Percentiles rank a stretch among this genome's conserved stretches.
Evolutionary conservation across 2,797 vertebrate genomes (phyloP).

Genomic region (Ceryle rudis): DNA sequence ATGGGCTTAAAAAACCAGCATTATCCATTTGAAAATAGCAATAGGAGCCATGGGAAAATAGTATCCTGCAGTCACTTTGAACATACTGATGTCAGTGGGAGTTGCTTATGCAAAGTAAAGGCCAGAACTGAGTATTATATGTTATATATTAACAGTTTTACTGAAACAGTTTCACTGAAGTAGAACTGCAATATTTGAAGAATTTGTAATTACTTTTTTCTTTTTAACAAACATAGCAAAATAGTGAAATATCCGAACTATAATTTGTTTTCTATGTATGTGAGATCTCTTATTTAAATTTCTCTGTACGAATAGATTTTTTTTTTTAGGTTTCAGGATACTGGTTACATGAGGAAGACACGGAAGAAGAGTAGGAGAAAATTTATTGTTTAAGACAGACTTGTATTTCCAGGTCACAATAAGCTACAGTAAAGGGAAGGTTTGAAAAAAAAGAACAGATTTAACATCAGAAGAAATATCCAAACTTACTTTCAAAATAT

Average conservation of each 20-base stretch:
- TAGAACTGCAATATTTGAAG: background rate
- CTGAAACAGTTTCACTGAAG: background rate
- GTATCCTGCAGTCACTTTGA: background rate
- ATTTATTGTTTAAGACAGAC: background rate
- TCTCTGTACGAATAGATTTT: background rate
- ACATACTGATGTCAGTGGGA: background rate
- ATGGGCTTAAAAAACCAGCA: background rate
- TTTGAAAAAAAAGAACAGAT: background rate
- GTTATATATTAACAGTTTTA: background rate
- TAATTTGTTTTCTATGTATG: background rate
- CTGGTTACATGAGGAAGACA: background rate
- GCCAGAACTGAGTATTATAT: background rate
- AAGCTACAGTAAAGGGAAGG: background rate
- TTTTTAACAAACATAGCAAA: background rate
- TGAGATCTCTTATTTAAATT: background rate
- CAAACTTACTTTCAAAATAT: background rate
- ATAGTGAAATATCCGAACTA: background rate
- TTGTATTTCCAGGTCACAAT: background rate
- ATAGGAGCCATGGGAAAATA: background rate
- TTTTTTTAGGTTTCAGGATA: background rate
- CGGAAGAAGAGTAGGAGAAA: background rate
- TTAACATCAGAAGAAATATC: background rate
- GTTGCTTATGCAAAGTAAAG: background rate
- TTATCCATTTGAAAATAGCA: background rate
- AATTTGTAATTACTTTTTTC: background rate